These are phyloP conservation scores for Bursaphelenchus mucronatus DNA, from an alignment of 1,140 invertebrate species.

Conservation along the genomic window DNA sequence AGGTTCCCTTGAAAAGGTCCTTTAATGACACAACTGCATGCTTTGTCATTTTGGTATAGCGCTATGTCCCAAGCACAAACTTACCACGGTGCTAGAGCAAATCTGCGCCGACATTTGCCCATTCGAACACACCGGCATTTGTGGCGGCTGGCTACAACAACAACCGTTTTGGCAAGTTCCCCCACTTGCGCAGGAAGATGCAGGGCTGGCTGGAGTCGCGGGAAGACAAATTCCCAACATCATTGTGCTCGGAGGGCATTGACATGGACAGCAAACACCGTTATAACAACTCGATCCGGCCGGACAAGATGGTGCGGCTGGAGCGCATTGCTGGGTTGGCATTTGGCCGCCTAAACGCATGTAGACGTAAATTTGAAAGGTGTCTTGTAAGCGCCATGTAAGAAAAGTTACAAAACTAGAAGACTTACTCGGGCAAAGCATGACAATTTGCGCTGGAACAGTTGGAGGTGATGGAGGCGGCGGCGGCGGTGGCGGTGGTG, in stretches of 20 bases:
- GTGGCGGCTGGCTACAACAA: constrained; percentile 5
- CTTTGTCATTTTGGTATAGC: too few species aligned
- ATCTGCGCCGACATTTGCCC: constrained; percentile 37
- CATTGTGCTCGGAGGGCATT: constrained; percentile 16
- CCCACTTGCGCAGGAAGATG: constrained; percentile 7
- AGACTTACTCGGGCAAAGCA: constrained; percentile 13
- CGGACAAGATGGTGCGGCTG: constrained; percentile 14
- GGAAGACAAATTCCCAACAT: constrained; percentile 21
- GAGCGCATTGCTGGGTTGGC: constrained; percentile 1
- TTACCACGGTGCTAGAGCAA: constrained; percentile 19
- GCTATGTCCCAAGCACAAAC: not conserved
- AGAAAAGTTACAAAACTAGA: too few species aligned
- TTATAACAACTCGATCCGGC: constrained; percentile 36
- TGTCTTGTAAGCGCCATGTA: too few species aligned
- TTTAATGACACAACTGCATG: too few species aligned
- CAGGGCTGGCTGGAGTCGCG: not conserved
- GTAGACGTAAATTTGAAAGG: not conserved
- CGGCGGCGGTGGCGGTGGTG: constrained; percentile 1
- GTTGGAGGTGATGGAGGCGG: constrained; percentile 6
- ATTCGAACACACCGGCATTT: constrained; percentile 47
- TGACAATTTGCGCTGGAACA: constrained; percentile 4
- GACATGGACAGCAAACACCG: constrained; percentile 35
- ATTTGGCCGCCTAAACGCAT: not conserved
- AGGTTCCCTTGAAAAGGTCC: too few species aligned
- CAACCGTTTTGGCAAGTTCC: constrained; percentile 12